Base-by-base conservation (phyloP, 2,113 vertebrate species). In the Octodon degus region DNA sequence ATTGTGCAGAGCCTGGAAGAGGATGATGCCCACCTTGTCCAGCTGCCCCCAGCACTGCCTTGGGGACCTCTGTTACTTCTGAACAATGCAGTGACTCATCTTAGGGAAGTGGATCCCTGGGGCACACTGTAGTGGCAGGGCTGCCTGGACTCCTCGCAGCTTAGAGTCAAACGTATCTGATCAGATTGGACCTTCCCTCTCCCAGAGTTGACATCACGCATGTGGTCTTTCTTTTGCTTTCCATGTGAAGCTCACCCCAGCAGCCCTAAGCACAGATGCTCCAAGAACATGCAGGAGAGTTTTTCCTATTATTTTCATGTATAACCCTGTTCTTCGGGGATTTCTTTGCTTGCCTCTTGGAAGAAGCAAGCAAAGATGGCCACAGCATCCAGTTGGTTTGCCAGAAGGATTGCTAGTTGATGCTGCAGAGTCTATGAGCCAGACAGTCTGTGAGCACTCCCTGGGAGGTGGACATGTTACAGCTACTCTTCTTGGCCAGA, bases 111-210 rank as follows among this genome's bases (percentile, higher is more conserved):
- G 20, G 22, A 65, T 24, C 24, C 68, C 22, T 13, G 60, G 32
- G n/a, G n/a, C 17, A 0, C 79, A 27, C 47, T 27, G 27, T 55
- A 53, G n/a, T 43, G 25, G 16, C 67, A 47, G 3, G 2, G 10
- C 34, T 74, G 0, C 84, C 34, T 81, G 2, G 63, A 63, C 40
- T 50, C n/a, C 1, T 2, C 16, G 16, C 0, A 30, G 43, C 60
- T 89, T 87, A 50, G 25, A 72, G n/a, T 84, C 84, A 90, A 93
- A 27, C 8, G 0, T 86, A 13, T 37, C 70, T 82, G 27, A 62
- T 67, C 43, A 86, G 70, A 89, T 67, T 34, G 2, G 22, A 72
- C 24, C 72, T 91, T 93, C 68, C 40, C 83, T 92, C 89, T 83
- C 32, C 34, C 68, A 81, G 80, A 93, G 79, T 68, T 40, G 74